A percentile compares a stretch with the other conserved stretches of the same genome.
phyloP scores from a whole-genome alignment of 2,113 vertebrate genomes.

The Callopanchax toddi region DNA sequence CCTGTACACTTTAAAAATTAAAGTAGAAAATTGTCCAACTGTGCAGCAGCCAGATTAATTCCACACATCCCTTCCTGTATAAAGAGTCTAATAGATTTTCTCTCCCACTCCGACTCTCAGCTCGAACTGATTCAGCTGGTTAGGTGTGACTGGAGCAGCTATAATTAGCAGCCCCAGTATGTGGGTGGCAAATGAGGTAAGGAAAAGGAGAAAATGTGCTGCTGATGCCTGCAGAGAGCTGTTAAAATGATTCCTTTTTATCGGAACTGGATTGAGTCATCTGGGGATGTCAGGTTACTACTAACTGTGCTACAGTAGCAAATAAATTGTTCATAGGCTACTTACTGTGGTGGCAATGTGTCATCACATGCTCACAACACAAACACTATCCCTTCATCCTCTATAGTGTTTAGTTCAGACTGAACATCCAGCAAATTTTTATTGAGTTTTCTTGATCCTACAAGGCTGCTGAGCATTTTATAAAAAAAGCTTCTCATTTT shows the following conservation, averaged over 20 bases:
- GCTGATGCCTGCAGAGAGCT: conserved; percentile 44
- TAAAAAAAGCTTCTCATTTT: neutral
- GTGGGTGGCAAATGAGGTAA: conserved; percentile 70
- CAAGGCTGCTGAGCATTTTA: too few species aligned
- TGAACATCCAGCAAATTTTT: neutral
- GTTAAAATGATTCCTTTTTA: conserved; percentile 44
- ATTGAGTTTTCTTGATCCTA: too few species aligned
- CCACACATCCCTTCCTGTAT: conserved; percentile 9
- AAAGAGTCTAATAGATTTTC: conserved; percentile 19
- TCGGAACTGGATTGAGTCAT: conserved; percentile 13
- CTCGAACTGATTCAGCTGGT: conserved; percentile 58
- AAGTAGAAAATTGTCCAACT: neutral
- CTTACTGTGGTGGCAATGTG: neutral
- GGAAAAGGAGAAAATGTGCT: conserved; percentile 49
- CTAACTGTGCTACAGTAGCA: conserved; percentile 9
- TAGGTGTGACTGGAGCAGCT: conserved; percentile 73
- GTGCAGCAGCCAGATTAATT: neutral
- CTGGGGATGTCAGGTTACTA: conserved; percentile 24
- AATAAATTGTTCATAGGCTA: neutral
- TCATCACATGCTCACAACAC: neutral
- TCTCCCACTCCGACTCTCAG: conserved; percentile 23
- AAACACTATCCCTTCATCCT: neutral
- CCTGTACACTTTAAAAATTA: neutral
- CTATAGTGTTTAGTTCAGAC: neutral
- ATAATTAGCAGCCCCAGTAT: conserved; percentile 68